phyloP scores from a whole-genome alignment of 2,797 vertebrate species.

The Eulemur mongoz region DNA sequence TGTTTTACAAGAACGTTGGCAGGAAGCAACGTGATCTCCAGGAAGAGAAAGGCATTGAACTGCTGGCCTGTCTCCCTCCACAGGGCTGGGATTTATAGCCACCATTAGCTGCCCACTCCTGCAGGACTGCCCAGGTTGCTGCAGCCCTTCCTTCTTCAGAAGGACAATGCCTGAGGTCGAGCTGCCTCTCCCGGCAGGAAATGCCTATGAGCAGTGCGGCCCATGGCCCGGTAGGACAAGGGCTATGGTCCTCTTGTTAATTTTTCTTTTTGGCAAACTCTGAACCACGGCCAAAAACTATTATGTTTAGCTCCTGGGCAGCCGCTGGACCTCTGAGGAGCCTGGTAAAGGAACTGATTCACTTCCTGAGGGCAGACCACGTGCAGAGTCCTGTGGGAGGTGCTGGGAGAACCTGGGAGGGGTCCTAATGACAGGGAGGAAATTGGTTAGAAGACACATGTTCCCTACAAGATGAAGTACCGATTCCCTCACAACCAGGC shows the following conservation, averaged over 20 bases:
- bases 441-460: neutral
- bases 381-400: neutral
- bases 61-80: neutral
- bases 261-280: constrained; percentile 33
- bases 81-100: neutral
- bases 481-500: neutral
- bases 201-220: neutral
- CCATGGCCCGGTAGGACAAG: neutral
- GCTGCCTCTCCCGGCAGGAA: constrained; percentile 37
- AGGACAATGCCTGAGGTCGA: neutral
- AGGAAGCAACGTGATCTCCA: neutral
- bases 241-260: neutral
- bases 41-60: neutral
- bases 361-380: neutral
- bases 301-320: neutral
- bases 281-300: neutral
- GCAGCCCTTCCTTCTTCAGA: neutral
- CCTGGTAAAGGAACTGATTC: constrained; percentile 16
- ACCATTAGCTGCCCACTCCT: fast-evolving
- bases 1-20: neutral
- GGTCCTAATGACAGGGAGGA: neutral
- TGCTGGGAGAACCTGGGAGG: neutral
- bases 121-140: neutral
- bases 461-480: neutral
- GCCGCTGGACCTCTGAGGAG: neutral